Conservation (phyloP, 2,888 invertebrate species). For the Eilema depressum region DNA sequence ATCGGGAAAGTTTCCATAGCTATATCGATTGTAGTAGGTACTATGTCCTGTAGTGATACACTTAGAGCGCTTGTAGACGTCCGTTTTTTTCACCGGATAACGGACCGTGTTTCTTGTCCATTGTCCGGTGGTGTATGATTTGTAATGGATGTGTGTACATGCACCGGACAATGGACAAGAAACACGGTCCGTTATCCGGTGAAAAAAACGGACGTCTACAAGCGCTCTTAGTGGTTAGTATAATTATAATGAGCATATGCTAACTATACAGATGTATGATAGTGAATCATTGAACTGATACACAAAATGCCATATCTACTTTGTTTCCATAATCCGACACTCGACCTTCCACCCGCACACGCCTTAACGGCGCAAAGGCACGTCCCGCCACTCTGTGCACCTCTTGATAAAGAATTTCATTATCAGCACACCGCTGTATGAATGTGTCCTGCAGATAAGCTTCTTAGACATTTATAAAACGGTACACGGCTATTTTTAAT, state of each 20-base stretch:
- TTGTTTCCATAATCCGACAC: slow-evolving; percentile 48
- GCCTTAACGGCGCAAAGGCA: slow-evolving; percentile 56
- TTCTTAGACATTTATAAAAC: slow-evolving; percentile 51
- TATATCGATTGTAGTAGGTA: no score
- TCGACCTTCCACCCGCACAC: slow-evolving; percentile 53
- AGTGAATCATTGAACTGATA: slow-evolving; percentile 22
- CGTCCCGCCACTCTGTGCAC: slow-evolving; percentile 70
- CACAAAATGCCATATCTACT: slow-evolving; percentile 42
- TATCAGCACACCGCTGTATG: slow-evolving; percentile 70
- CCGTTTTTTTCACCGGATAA: no score
- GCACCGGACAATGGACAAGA: no score
- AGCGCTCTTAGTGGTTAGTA: neutral
- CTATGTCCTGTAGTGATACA: neutral
- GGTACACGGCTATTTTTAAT: slow-evolving; percentile 47
- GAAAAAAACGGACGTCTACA: no score
- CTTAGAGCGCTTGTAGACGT: no score
- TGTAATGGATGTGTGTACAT: no score
- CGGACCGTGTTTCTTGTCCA: no score
- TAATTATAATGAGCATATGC: neutral
- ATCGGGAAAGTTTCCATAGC: neutral
- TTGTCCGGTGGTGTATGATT: no score
- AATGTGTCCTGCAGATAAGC: slow-evolving; percentile 68
- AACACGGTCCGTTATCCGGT: no score
- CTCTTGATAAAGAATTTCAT: slow-evolving; percentile 81
- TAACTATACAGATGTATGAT: neutral